Evolutionary conservation across 2,888 invertebrate species (phyloP).

Genomic region (Phorcus lineatus): DNA sequence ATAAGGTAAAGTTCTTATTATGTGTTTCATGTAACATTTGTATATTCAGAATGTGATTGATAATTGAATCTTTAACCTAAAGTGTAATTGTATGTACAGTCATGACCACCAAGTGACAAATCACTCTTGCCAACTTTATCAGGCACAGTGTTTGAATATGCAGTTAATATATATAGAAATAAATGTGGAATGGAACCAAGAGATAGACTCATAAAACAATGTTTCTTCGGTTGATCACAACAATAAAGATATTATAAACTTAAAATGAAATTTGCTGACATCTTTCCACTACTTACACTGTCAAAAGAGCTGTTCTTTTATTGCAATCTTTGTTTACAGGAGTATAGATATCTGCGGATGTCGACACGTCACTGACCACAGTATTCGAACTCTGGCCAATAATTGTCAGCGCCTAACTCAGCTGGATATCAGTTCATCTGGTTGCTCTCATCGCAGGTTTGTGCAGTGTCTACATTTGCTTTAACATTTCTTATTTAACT

Average conservation of each 20-base stretch:
- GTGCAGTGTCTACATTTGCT: no score
- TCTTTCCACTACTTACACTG: no score
- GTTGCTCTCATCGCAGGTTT: conserved; percentile 65
- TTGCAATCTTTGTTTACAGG: conserved; percentile 49
- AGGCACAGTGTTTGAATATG: no score
- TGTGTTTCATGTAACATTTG: background rate
- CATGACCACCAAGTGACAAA: no score
- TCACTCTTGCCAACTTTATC: background rate
- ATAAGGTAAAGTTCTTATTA: conserved; percentile 53
- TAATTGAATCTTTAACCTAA: conserved; percentile 18
- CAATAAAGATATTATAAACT: no score
- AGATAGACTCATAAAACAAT: no score
- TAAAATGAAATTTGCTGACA: no score
- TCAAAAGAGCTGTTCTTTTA: no score
- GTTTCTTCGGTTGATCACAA: no score
- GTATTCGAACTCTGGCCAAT: conserved; percentile 64
- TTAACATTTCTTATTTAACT: no score
- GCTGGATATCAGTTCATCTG: conserved; percentile 72
- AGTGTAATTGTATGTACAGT: background rate
- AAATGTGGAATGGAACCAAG: no score
- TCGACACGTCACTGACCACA: conserved; percentile 64
- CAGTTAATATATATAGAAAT: no score
- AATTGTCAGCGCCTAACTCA: conserved; percentile 65
- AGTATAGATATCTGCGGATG: conserved; percentile 70
- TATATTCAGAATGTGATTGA: background rate